Evolutionary conservation across 2,888 invertebrate genomes (phyloP).

Genomic region (Volucella zonaria): DNA sequence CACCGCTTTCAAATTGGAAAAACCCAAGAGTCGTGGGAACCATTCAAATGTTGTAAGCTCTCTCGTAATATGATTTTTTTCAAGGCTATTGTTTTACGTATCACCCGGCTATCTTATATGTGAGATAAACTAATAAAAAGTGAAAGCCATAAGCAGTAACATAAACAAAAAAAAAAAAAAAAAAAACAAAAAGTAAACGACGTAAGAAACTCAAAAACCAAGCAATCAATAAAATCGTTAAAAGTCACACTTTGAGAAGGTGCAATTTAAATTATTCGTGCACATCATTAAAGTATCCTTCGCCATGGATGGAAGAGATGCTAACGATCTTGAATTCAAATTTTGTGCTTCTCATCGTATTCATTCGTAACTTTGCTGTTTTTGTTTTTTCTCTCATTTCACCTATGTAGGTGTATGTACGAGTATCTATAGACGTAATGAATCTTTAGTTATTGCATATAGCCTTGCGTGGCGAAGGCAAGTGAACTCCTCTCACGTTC

Average conservation of each 20-base stretch:
- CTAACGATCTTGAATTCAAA: constrained; percentile 28
- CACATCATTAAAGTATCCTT: constrained; percentile 17
- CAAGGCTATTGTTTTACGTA: no score
- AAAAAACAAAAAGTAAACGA: not conserved
- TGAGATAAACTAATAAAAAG: constrained; percentile 26
- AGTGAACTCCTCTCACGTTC: constrained; percentile 21
- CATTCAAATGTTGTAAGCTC: no score
- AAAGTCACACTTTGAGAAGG: constrained; percentile 9
- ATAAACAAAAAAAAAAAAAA: not conserved
- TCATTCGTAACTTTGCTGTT: not conserved
- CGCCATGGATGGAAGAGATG: constrained; percentile 38
- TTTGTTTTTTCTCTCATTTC: constrained; percentile 4
- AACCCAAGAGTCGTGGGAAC: no score
- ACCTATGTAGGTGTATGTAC: not conserved
- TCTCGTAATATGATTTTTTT: no score
- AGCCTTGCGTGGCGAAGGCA: constrained; percentile 11
- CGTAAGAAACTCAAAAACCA: not conserved
- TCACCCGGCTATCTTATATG: not conserved
- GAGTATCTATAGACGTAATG: not conserved
- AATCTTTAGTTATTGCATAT: constrained; percentile 6
- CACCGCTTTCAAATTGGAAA: no score
- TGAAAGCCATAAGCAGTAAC: constrained; percentile 38
- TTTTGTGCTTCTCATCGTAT: not conserved
- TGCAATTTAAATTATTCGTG: constrained; percentile 18
- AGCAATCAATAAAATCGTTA: constrained; percentile 12